Conservation (phyloP, 2,113 vertebrate genomes). For the Suncus etruscus region DNA sequence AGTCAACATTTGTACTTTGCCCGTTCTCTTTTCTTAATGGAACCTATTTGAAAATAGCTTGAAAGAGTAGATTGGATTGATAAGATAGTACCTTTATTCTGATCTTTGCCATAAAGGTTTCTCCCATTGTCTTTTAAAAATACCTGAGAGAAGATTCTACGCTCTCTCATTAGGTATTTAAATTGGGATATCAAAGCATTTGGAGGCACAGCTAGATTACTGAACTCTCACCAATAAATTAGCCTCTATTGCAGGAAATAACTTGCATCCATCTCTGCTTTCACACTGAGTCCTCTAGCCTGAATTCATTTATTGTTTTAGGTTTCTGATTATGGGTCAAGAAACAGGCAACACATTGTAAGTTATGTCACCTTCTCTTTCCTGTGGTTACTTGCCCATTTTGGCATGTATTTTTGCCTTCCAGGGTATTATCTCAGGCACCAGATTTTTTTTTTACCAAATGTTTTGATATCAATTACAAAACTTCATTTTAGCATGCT, state of each 20-base stretch:
- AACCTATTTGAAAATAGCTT: not conserved
- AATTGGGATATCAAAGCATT: not conserved
- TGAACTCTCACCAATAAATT: too few relatives aligned
- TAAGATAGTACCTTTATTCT: not conserved
- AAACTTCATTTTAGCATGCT: not conserved
- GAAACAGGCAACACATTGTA: too few relatives aligned
- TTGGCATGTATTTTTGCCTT: too few relatives aligned
- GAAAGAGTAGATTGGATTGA: not conserved
- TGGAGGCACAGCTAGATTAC: too few relatives aligned
- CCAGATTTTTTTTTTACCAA: not conserved
- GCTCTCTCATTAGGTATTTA: not conserved
- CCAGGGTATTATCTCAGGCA: too few relatives aligned
- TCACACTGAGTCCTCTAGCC: too few relatives aligned
- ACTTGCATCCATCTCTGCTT: too few relatives aligned
- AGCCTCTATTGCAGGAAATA: too few relatives aligned
- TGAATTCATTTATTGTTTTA: too few relatives aligned
- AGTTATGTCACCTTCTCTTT: too few relatives aligned
- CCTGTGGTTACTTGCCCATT: too few relatives aligned
- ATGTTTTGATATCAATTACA: conserved; percentile 6
- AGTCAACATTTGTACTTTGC: conserved; percentile 3
- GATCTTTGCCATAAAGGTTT: not conserved
- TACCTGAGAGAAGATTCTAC: conserved; percentile 2
- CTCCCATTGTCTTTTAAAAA: not conserved
- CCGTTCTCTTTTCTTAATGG: not conserved
- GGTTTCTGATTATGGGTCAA: too few relatives aligned